Conservation (phyloP, 1,140 invertebrate genomes). For the Panonychus citri region DNA sequence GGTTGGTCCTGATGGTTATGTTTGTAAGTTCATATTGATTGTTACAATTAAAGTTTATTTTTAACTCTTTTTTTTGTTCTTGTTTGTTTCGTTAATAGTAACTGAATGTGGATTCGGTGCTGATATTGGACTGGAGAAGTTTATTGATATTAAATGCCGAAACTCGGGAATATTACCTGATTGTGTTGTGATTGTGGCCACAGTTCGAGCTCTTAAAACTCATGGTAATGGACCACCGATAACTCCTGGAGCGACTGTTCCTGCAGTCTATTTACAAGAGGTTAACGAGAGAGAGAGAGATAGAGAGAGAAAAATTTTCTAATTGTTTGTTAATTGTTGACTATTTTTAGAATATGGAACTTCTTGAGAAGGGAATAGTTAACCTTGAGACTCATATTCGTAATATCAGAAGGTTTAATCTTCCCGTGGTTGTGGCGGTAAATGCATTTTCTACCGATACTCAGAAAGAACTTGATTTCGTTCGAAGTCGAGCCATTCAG, state of each 20-base stretch:
- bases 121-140: constrained; percentile 98
- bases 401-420: constrained; percentile 66
- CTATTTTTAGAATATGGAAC: constrained; percentile 58
- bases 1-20: constrained; percentile 70
- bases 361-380: constrained; percentile 61
- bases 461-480: constrained; percentile 50
- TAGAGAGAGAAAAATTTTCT: constrained; percentile 8
- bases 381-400: constrained; percentile 85
- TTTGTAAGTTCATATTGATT: constrained; percentile 25
- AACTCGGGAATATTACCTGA: constrained; percentile 52
- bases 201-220: constrained; percentile 88
- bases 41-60: not conserved
- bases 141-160: constrained; percentile 93
- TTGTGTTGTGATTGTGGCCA: constrained; percentile 76
- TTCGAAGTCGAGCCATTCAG: constrained; percentile 41
- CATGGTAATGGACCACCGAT: constrained; percentile 86
- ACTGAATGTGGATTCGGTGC: constrained; percentile 97
- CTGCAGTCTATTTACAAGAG: constrained; percentile 51
- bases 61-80: not conserved
- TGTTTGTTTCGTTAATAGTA: constrained; percentile 26
- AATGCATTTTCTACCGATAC: constrained; percentile 73
- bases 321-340: not conserved
- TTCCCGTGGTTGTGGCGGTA: constrained; percentile 86
- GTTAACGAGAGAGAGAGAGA: no score
- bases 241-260: constrained; percentile 51